Percentiles rank a stretch among this genome's conserved stretches.
Conservation (phyloP, 2,888 invertebrate genomes). For the Eilema caniola region DNA sequence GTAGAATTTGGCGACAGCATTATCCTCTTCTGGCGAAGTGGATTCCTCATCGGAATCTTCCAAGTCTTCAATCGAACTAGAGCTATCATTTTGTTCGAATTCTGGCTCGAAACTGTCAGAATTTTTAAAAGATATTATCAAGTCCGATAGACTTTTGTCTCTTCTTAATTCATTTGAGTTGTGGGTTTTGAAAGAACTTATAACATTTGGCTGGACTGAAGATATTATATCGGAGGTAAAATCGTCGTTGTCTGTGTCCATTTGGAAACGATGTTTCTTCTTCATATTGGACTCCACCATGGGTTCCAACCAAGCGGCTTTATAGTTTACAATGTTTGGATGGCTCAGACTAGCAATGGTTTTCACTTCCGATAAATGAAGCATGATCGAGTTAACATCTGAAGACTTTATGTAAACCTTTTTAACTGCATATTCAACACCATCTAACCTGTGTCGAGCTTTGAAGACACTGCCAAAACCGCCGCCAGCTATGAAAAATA, state of each 20-base stretch:
- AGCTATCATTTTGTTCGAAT: conserved; percentile 47
- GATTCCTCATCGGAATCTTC: conserved; percentile 68
- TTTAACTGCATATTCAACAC: conserved; percentile 93
- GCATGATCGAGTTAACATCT: conserved; percentile 88
- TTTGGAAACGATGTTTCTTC: conserved; percentile 69
- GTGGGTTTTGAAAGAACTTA: conserved; percentile 81
- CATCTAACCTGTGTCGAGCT: conserved; percentile 92
- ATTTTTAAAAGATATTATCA: conserved; percentile 76
- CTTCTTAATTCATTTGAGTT: conserved; percentile 78
- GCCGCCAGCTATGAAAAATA: conserved; percentile 90
- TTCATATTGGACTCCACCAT: conserved; percentile 82
- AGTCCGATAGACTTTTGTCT: conserved; percentile 74
- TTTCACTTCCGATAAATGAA: conserved; percentile 92
- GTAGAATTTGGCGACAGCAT: conserved; percentile 73
- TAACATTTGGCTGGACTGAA: conserved; percentile 73
- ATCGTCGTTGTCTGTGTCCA: conserved; percentile 77
- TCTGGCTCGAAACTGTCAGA: conserved; percentile 67
- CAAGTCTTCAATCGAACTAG: conserved; percentile 60
- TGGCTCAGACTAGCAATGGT: conserved; percentile 93
- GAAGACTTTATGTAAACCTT: conserved; percentile 90
- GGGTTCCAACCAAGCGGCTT: conserved; percentile 94
- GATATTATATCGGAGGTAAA: conserved; percentile 67
- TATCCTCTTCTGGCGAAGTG: conserved; percentile 58
- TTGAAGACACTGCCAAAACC: conserved; percentile 93
- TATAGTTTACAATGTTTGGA: conserved; percentile 93